phyloP scores from a whole-genome alignment of 2,113 vertebrate genomes.

The Actenoides lindsayi region DNA sequence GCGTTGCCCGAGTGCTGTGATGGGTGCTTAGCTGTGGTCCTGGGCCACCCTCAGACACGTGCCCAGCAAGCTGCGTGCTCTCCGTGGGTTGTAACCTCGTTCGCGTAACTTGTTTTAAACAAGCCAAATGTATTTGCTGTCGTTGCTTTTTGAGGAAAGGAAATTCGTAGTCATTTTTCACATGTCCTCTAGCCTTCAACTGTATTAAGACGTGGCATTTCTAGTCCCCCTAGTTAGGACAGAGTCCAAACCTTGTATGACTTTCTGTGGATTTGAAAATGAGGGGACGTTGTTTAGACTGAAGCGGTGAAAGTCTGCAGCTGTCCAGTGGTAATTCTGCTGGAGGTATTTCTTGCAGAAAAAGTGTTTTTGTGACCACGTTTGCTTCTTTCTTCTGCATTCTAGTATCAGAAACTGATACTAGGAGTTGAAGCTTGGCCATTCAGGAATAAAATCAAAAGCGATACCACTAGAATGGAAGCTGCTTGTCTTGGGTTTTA shows the following conservation, averaged over 20 bases:
- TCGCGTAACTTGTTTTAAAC: not conserved
- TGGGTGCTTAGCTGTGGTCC: not conserved
- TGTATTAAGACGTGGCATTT: not conserved
- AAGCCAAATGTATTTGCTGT: not conserved
- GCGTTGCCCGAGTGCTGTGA: not conserved
- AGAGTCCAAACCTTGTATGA: not conserved
- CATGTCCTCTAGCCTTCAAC: not conserved
- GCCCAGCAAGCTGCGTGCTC: not conserved
- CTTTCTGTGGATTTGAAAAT: not conserved
- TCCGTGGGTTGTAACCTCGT: not conserved
- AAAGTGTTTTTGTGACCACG: not conserved
- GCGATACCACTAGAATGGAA: not conserved
- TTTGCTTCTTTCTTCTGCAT: conserved; percentile 3
- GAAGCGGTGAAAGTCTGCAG: not conserved
- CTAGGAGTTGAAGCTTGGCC: not conserved
- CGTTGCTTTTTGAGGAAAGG: not conserved
- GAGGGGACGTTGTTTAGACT: not conserved
- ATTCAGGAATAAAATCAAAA: not conserved
- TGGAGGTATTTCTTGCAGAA: not conserved
- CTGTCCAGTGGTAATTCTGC: not conserved
- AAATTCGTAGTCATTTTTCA: not conserved
- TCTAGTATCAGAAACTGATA: not conserved
- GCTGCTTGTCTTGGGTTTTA: not conserved
- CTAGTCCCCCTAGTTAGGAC: not conserved
- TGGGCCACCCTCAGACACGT: not conserved